Base-by-base conservation (phyloP, 1,140 invertebrate genomes). In the Drosophila watanabei region DNA sequence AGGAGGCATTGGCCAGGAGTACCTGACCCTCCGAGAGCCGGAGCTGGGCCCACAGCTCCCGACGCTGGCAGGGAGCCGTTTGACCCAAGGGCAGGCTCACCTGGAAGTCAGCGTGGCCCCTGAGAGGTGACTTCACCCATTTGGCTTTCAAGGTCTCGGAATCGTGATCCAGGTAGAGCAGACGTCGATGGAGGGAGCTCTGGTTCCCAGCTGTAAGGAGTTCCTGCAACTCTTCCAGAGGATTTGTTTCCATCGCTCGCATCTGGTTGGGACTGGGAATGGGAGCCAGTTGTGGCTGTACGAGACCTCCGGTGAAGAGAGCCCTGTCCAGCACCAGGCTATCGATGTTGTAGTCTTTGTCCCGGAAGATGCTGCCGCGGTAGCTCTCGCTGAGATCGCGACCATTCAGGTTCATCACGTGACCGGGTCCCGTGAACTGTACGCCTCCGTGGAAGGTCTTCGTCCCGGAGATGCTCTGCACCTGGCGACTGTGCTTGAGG, bases 321-420 rank as follows among this genome's bases (percentile, higher is more conserved):
- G 77, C 92, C 7, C 37, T 52, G 37, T 92, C 86, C 5, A 93
- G 70, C 1, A 77, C 45, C 32, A 93, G 70, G 18, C 86, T 90
- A 58, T 93, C 92, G 7, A 92, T 92, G 28, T 78, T 87, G 43
- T 93, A 92, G 35, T 88, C 77, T 2, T 33, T 71, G 64, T 91
- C 64, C 7, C 68, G 77, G 33, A 92, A 88, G 28, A 93, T 88
- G 54, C 62, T 91, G 35, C 73, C 65, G 24, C 81, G 72, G 46
- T 85, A 92, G 30, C 77, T 79, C 24, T 93, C 91, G 60, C 79
- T 79, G 5, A 92, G 52, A 43, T 92, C 83, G 1, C 28, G 48
- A 0, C 80, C 88, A 71, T 93, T 93, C 0, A 93, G 60, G 2
- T 49, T 69, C 79, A 82, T 76, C 5, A 92, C 60, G 43, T 90